These are phyloP conservation scores for Gymnogyps californianus DNA, from an alignment of 2,113 vertebrate genomes.

Conservation along the genomic window DNA sequence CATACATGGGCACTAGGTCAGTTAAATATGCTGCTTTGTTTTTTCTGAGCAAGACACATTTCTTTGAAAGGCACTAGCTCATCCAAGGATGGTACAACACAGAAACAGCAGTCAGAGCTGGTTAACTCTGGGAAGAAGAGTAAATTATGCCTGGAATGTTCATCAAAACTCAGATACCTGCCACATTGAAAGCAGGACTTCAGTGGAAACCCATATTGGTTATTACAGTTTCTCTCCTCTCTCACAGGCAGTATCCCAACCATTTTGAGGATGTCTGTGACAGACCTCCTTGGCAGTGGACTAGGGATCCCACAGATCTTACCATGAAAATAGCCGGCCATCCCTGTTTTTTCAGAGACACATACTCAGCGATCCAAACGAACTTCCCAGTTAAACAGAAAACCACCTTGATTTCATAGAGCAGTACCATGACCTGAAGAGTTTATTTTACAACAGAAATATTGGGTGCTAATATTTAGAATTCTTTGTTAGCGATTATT, in stretches of 20 bases:
- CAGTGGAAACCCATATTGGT: fast-evolving
- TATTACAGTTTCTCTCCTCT: background rate
- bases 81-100: background rate
- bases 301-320: background rate
- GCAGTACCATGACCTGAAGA: background rate
- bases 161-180: background rate
- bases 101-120: background rate
- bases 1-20: background rate
- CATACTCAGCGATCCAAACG: background rate
- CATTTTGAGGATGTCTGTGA: background rate
- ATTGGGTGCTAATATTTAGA: background rate
- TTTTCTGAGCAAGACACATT: background rate
- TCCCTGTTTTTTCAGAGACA: background rate
- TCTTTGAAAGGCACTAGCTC: background rate
- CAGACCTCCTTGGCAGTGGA: background rate
- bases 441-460: background rate
- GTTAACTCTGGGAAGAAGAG: background rate
- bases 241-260: background rate
- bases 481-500: background rate
- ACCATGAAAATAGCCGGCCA: background rate
- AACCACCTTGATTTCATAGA: background rate
- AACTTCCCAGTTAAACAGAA: background rate
- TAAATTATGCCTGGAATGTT: background rate
- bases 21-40: background rate
- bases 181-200: background rate